Evolutionary conservation across 1,140 invertebrate genomes (phyloP), one percentile per base, ranked within the genome.

Genomic region (silkworm (Bombyx mori)): DNA sequence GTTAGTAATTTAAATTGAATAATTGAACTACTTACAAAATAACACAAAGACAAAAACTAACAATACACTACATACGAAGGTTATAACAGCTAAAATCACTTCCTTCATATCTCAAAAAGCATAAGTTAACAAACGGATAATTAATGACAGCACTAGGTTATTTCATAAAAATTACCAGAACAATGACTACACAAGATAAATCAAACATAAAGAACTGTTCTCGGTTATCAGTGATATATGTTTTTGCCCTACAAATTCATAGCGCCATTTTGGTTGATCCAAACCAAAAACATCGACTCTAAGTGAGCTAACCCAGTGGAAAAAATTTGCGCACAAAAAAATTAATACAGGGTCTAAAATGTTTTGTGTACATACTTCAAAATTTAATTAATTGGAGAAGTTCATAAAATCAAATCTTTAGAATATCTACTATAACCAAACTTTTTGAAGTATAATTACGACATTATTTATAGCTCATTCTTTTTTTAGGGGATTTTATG

Each of bases 1-100:
- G 51, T 56, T 52, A 61, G 47, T 64, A 55, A 51, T 26, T 65
- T 54, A 49, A 57, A 59, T 55, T 67, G 68, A 61, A 59, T 60
- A 68, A 72, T 62, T 67, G 71, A 66, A 52, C 76, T 83, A 86
- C 83, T 86, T 84, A 86, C 83, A 86, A 85, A 86, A 82, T 60
- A 86, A 75, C 63, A 79, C 79, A 82, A 86, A 86, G 64, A 77
- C 69, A 79, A 84, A 73, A 70, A 86, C 83, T 81, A 86, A 73
- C 70, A 81, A 72, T 79, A 85, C 66, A 65, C 83, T 84, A 82
- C 79, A 81, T 74, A 82, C 57, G 65, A 83, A 82, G 68, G 83
- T 79, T 75, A 86, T 49, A 73, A 86, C 72, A 65, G 80, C 81
- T 76, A 86, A 79, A 69, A 85, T 79, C 75, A 79, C 80, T 82